Evolutionary conservation across 2,797 vertebrate genomes (phyloP).

Genomic region (Anguilla pacifica): DNA sequence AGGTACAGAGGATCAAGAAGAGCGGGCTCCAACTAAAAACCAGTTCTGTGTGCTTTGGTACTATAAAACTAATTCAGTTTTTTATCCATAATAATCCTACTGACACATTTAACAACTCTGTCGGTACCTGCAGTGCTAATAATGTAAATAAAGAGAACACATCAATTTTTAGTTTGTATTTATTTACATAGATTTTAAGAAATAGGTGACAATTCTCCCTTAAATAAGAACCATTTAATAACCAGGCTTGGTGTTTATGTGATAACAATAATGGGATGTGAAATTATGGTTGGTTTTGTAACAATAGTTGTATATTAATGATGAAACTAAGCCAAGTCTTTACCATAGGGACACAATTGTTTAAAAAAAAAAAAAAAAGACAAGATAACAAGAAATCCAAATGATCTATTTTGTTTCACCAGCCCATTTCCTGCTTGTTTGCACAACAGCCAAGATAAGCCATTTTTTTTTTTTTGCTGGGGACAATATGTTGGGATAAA

Average conservation of each 20-base stretch:
- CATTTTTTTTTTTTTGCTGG: not conserved
- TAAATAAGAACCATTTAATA: not conserved
- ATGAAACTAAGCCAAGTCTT: not conserved
- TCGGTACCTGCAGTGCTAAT: not conserved
- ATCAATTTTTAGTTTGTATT: not conserved
- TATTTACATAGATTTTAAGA: conserved; percentile 6
- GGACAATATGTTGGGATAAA: not conserved
- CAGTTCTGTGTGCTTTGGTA: not conserved
- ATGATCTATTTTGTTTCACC: not conserved
- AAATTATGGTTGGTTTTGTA: not conserved
- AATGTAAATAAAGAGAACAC: not conserved
- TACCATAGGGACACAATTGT: not conserved
- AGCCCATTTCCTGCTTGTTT: not conserved
- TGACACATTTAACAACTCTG: not conserved
- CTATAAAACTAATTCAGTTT: not conserved
- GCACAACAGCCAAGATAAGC: not conserved
- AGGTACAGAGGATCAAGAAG: not conserved
- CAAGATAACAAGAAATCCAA: not conserved
- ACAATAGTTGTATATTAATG: not conserved
- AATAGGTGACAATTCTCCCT: not conserved
- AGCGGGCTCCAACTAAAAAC: not conserved
- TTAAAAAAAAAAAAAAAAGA: not conserved
- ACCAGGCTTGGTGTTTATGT: not conserved
- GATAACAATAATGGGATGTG: not conserved
- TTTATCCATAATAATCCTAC: not conserved